A percentile compares a stretch with the other conserved stretches of the same genome.
Conservation (phyloP, 37 sponge, comb jelly and placozoan genomes). For the Hormiphora californensis region DNA sequence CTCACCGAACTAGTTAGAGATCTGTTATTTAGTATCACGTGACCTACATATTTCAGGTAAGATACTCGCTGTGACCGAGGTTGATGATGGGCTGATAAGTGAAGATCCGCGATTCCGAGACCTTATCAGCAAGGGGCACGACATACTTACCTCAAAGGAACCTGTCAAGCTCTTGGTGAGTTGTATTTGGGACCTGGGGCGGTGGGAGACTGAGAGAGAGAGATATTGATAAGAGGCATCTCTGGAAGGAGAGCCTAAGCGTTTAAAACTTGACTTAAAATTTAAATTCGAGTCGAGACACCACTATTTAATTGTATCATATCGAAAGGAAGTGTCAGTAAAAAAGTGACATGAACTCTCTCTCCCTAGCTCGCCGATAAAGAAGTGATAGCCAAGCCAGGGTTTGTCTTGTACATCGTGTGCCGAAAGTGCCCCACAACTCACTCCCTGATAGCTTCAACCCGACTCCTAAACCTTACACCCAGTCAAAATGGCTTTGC, state of each 20-base stretch:
- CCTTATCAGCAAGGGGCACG: slow-evolving; percentile 17
- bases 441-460: not conserved
- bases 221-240: too few species aligned
- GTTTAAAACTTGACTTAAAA: too few species aligned
- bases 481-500: slow-evolving; percentile 25
- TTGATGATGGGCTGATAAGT: not conserved
- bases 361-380: not conserved
- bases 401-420: slow-evolving; percentile 16
- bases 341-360: not conserved
- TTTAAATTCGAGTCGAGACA: too few species aligned
- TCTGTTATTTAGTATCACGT: too few species aligned
- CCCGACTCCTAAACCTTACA: slow-evolving; percentile 48
- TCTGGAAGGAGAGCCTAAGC: too few species aligned
- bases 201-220: too few species aligned
- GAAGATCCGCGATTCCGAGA: slow-evolving; percentile 33
- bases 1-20: too few species aligned
- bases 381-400: not conserved
- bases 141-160: not conserved
- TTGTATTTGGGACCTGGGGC: too few species aligned
- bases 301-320: too few species aligned
- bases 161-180: slow-evolving; percentile 41
- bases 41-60: slow-evolving; percentile 5
- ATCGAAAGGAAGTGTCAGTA: too few species aligned
- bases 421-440: slow-evolving; percentile 35
- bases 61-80: slow-evolving; percentile 45